phyloP scores from a whole-genome alignment of 2,888 invertebrate genomes.

The Xylocampa areola region DNA sequence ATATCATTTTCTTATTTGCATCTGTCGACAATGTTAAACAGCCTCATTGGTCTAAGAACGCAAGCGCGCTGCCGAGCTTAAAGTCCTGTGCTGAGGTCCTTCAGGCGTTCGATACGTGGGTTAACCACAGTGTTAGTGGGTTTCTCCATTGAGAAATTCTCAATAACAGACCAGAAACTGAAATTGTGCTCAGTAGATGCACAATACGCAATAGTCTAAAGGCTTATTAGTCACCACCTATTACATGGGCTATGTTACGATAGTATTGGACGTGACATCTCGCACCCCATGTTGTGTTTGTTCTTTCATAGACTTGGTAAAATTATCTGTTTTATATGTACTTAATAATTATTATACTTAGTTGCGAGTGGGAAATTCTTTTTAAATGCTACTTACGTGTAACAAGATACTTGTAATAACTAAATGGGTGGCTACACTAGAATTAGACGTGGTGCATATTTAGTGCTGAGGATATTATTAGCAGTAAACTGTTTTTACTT shows the following conservation, averaged over 20 bases:
- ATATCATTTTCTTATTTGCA: slow-evolving; percentile 63
- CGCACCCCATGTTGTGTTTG: slow-evolving; percentile 42
- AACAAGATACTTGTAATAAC: slow-evolving; percentile 43
- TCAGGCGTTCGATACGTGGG: no score
- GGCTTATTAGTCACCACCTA: no score
- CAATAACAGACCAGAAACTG: no score
- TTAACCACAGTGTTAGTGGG: no score
- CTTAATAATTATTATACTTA: slow-evolving; percentile 42
- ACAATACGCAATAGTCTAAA: no score
- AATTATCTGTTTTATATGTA: slow-evolving; percentile 25
- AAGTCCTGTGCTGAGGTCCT: no score
- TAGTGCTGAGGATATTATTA: slow-evolving; percentile 44
- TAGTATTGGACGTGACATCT: slow-evolving; percentile 52
- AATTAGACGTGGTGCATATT: slow-evolving; percentile 37
- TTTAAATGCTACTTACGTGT: slow-evolving; percentile 35
- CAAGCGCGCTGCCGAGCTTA: no score
- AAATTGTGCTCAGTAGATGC: no score
- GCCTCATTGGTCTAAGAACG: no score
- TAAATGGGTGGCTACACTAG: slow-evolving; percentile 26
- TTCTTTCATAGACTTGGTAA: slow-evolving; percentile 45
- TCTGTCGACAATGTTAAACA: slow-evolving; percentile 35
- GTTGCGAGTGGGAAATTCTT: slow-evolving; percentile 22
- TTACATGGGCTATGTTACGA: neutral
- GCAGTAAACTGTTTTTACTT: slow-evolving; percentile 39
- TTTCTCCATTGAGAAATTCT: no score